Evolutionary conservation across 2,113 vertebrate species (phyloP).

Genomic region (Zosterops pallidus): DNA sequence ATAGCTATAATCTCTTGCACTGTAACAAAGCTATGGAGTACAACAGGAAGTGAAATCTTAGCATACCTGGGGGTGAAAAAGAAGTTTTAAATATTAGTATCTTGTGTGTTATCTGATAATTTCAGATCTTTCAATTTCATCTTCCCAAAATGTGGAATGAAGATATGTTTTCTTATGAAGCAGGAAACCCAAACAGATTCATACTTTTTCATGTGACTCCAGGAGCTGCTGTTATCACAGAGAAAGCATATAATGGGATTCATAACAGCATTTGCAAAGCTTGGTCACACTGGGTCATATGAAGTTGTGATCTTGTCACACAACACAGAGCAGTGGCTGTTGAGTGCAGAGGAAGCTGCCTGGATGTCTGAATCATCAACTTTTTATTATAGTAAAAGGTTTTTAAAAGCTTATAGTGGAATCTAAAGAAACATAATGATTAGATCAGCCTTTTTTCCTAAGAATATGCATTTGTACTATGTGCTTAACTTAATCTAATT

Average conservation of each 20-base stretch:
- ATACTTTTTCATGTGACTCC: background rate
- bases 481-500: background rate
- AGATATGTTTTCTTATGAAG: background rate
- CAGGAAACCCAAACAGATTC: background rate
- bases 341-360: background rate
- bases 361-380: background rate
- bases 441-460: background rate
- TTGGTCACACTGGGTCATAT: background rate
- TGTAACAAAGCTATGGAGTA: background rate
- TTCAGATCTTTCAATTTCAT: background rate
- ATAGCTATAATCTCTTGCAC: background rate
- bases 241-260: background rate
- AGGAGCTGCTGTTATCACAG: background rate
- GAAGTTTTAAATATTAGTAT: background rate
- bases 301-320: conserved; percentile 7
- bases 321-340: background rate
- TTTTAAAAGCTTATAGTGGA: background rate
- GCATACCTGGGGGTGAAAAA: fast-evolving
- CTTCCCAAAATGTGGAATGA: background rate
- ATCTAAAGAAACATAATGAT: background rate
- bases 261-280: background rate
- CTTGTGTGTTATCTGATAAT: background rate
- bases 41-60: background rate
- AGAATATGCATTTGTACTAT: background rate
- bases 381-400: background rate